Evolutionary conservation across 2,888 invertebrate genomes (phyloP), one percentile per base, ranked within the genome.

Genomic region (Suillia variegata): DNA sequence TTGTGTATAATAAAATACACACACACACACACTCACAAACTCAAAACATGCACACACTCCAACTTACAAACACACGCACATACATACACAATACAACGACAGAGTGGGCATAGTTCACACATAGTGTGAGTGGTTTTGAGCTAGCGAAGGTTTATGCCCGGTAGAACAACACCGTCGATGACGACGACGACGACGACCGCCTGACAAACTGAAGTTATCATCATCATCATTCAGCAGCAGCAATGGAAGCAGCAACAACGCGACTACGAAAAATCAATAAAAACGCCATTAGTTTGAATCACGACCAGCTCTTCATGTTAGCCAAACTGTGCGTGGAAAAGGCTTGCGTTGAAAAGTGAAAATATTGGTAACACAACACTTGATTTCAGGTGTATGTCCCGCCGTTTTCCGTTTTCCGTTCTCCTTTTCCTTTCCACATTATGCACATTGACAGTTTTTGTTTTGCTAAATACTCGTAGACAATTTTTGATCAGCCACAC

Each of bases 201-300:
- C n/a, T n/a, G n/a, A n/a, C n/a, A n/a, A n/a, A n/a, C n/a, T n/a
- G n/a, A n/a, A n/a, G n/a, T n/a, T 20, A 20, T 20, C 45, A 45
- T 20, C 17, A 20, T 20, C 45, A 5, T 20, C 45, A 18, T n/a
- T 38, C 38, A 13, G 6, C 38, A 38, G 4, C 45, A 45, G 45
- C 20, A n/a, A 6, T 26, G n/a, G 10, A n/a, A n/a, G n/a, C n/a
- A n/a, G 10, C 26, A 26, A 26, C 18, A 45, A 18, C 8, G 20
- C 18, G 45, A 45, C 45, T 18, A 45, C 24, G 13, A 70, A 71
- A 73, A 71, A 73, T 71, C 70, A 67, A 71, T 71, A 70, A 69
- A 71, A 70, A 66, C 70, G 68, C 69, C 70, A 73, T 71, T 71
- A 70, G 65, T 67, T 56, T 56, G 22, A 54, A 49, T 53, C 50